Percentiles rank a stretch among this genome's conserved stretches.
Evolutionary conservation across 2,797 vertebrate genomes (phyloP).

Genomic region (Craterocephalus amniculus): DNA sequence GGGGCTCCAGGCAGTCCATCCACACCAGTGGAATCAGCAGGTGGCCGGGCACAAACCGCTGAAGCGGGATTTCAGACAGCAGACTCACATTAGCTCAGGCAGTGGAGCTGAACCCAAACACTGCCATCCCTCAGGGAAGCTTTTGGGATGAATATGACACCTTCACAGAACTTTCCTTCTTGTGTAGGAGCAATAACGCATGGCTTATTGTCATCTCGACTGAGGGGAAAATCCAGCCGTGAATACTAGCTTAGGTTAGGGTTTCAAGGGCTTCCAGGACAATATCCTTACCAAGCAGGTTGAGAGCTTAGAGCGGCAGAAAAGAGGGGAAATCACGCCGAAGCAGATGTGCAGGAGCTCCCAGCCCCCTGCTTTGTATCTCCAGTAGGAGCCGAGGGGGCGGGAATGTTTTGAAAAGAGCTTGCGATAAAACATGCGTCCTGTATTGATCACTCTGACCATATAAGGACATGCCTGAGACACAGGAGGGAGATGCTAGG

Average conservation of each 20-base stretch:
- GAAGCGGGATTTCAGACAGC: conserved; percentile 63
- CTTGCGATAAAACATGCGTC: conserved; percentile 70
- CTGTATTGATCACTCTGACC: conserved; percentile 77
- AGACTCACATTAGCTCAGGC: conserved; percentile 77
- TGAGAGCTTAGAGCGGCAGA: conserved; percentile 45
- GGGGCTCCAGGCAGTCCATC: conserved; percentile 67
- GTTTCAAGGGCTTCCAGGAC: conserved; percentile 64
- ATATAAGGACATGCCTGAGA: conserved; percentile 77
- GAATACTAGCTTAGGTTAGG: conserved; percentile 59
- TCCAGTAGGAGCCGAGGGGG: conserved; percentile 45
- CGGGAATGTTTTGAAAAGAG: conserved; percentile 69
- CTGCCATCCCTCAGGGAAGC: conserved; percentile 63
- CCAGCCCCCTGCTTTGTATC: conserved; percentile 69
- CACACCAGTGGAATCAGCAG: conserved; percentile 76
- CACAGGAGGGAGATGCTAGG: conserved; percentile 57
- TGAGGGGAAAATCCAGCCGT: conserved; percentile 67
- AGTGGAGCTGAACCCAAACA: conserved; percentile 74
- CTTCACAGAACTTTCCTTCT: conserved; percentile 55
- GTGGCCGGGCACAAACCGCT: conserved; percentile 64
- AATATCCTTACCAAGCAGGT: conserved; percentile 58
- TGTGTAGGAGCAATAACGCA: conserved; percentile 34
- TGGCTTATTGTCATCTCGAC: conserved; percentile 65
- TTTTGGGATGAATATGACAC: conserved; percentile 68
- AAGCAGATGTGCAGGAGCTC: conserved; percentile 34
- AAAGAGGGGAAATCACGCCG: conserved; percentile 27